phyloP scores from a whole-genome alignment of 1,140 invertebrate species.

The Procambarus clarkii region DNA sequence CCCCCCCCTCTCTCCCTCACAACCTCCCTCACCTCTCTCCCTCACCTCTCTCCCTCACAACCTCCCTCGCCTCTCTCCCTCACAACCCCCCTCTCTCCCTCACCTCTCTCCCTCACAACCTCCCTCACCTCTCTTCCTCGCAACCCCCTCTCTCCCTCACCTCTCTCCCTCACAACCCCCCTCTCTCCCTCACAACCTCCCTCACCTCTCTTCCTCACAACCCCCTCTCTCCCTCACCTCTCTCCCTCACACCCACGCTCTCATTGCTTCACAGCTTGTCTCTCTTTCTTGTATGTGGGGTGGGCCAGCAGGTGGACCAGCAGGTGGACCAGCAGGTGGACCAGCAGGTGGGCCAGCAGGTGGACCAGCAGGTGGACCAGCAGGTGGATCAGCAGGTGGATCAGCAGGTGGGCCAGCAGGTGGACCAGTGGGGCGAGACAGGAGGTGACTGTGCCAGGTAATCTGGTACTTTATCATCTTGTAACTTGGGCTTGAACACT shows the following conservation, averaged over 20 bases:
- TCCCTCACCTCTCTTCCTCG: background rate
- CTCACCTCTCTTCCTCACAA: background rate
- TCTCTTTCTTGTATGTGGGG: no score
- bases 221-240: background rate
- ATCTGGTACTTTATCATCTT: background rate
- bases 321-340: background rate
- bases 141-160: background rate
- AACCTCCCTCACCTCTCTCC: background rate
- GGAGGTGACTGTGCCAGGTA: background rate
- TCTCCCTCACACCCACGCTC: background rate
- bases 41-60: background rate
- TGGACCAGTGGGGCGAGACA: no score
- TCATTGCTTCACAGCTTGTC: background rate
- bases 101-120: background rate
- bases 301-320: background rate
- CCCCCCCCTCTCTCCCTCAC: background rate
- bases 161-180: background rate
- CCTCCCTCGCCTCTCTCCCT: background rate
- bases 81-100: background rate
- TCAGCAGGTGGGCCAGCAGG: no score
- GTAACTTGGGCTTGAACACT: background rate
- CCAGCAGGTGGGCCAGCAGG: no score
- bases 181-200: no score
- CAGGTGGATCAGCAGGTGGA: no score
- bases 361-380: no score